Evolutionary conservation across 2,888 invertebrate species (phyloP), one percentile per base, ranked within the genome.

Genomic region (Melanostoma scalare): DNA sequence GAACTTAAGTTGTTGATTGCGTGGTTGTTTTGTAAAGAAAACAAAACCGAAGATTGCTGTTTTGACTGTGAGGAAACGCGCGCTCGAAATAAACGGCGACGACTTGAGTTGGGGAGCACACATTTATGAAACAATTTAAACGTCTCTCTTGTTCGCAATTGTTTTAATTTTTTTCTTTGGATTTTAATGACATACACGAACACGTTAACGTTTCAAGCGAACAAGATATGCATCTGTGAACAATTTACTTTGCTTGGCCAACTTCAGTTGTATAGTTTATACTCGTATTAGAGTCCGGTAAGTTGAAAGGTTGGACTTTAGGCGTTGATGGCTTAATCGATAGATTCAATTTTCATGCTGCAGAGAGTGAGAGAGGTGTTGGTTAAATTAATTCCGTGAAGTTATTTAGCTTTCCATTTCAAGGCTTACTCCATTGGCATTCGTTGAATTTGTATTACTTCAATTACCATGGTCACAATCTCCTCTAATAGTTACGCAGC

Each of bases 1-100:
- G 71, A 77, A 46, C 61, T 82, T 56, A 82, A 82, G 72, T 56
- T 77, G 72, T 63, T 58, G 68, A 82, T 77, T 82, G 72, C 81
- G 72, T 82, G 67, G 76, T 65, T 65, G 63, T 58, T 60, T 58
- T 9, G n/a, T 60, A 61, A 38, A 52, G 65, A 33, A 52, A 63
- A 77, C 63, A 55, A 50, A 55, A 10, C 48, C 38, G 31, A 38
- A 50, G 42, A 38, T 60, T 67, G 6, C 31, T 77, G 50, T 56
- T 52, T 31, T 33, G 10, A 67, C 67, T 10, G 31, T 40, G 38
- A 31, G 31, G 52, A 42, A 31, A 63, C 38, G 35, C 3, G 44
- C 6, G 3, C 35, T 40, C 10, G 31, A 65, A 33, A 42, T 40
- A 20, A 20, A 30, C 30, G 36, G 38, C 35, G 33, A 30, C 30